These are phyloP conservation scores for Pyrocoelia pectoralis DNA, from an alignment of 2,888 invertebrate genomes.

Conservation along the genomic window DNA sequence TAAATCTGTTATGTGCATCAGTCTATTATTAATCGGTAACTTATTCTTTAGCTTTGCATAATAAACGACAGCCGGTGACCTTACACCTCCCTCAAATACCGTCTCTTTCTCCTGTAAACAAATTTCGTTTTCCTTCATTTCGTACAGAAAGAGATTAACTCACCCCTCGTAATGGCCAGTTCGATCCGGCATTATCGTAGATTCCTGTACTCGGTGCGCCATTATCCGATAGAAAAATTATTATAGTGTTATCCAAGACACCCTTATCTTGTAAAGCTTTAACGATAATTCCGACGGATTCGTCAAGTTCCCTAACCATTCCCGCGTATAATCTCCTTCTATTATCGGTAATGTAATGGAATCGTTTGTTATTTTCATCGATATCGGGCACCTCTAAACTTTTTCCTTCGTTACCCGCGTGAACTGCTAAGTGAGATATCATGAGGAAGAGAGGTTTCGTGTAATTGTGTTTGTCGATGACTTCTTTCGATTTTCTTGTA, in stretches of 20 bases:
- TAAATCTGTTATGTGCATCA: slow-evolving; percentile 85
- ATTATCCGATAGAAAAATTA: slow-evolving; percentile 89
- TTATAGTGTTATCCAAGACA: slow-evolving; percentile 81
- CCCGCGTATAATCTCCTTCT: slow-evolving; percentile 76
- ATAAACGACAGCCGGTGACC: slow-evolving; percentile 79
- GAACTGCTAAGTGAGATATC: slow-evolving; percentile 80
- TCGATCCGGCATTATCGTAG: slow-evolving; percentile 74
- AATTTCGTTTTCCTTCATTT: neutral
- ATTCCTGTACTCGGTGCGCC: slow-evolving; percentile 79
- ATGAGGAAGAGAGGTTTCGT: slow-evolving; percentile 77
- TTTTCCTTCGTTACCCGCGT: slow-evolving; percentile 74
- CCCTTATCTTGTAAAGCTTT: slow-evolving; percentile 69
- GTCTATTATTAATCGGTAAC: slow-evolving; percentile 64
- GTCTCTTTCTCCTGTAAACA: slow-evolving; percentile 69
- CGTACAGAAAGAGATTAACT: slow-evolving; percentile 42
- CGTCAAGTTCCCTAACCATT: slow-evolving; percentile 85
- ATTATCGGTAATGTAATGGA: slow-evolving; percentile 71
- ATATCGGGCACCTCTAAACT: slow-evolving; percentile 73
- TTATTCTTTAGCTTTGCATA: slow-evolving; percentile 65
- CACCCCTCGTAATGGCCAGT: slow-evolving; percentile 83
- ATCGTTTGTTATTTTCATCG: slow-evolving; percentile 67
- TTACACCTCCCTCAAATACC: slow-evolving; percentile 83
- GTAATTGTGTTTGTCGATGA: slow-evolving; percentile 67
- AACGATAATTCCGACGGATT: slow-evolving; percentile 82
- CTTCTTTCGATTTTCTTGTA: slow-evolving; percentile 69